Evolutionary conservation across 1,140 invertebrate species (phyloP), one percentile per base, ranked within the genome.

Genomic region (Sitobion miscanthi): DNA sequence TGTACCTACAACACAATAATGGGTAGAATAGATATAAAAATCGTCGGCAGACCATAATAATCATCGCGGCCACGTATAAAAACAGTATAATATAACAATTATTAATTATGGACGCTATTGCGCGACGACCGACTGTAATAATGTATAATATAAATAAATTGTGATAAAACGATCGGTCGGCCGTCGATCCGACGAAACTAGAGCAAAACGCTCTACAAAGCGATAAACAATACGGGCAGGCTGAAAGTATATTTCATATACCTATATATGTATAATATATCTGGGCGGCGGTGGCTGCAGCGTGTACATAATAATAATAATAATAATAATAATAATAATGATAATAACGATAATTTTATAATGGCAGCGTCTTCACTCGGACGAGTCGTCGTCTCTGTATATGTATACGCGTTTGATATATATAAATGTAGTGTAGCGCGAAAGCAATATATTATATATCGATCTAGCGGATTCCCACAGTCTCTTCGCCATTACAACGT

Each of bases 381-480:
- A 86, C 49, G 88, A 89, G 30, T n/a, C 30, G 62, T 35, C 62
- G 62, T 77, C 62, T 77, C 30, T 77, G 25, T 9, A 7, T n/a
- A 77, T 7, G 62, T 77, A n/a, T 77, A 6, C 62, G 62, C 62
- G 5, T 77, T 35, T 77, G 62, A 77, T n/a, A 62, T 62, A 69
- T 69, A 77, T 77, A 77, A 17, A 77, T n/a, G 62, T 77, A 35
- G 49, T 49, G 30, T 87, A 30, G 87, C 49, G 87, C 86, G 86
- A 88, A 30, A 54, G 88, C 52, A 89, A 89, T 89, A 89, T 57
- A 42, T 57, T 89, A 57, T 89, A 89, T 89, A 89, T 54, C 88
- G 88, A 89, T 88, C 87, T n/a, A n/a, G 87, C 30, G 45, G 62
- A 91, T 92, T 92, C 91, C 91, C 91, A 92, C 91, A 92, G 91